A percentile compares a stretch with the other conserved stretches of the same genome.
phyloP scores from a whole-genome alignment of 2,113 vertebrate genomes.

The Callopanchax toddi region DNA sequence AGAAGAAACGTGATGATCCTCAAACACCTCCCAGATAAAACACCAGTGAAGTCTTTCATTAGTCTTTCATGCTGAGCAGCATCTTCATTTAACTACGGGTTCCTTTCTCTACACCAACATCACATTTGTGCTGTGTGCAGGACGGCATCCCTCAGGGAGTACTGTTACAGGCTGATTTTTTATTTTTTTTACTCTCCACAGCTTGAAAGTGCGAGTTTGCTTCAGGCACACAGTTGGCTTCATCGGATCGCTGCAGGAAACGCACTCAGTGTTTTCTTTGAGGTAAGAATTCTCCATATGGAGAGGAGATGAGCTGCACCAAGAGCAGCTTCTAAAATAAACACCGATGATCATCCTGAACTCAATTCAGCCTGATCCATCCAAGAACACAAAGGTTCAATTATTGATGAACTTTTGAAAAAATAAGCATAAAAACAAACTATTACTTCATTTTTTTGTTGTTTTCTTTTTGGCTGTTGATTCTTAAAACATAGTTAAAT shows the following conservation, averaged over 20 bases:
- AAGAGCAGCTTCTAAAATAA: constrained; percentile 14
- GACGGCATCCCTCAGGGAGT: constrained; percentile 33
- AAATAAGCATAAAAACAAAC: neutral
- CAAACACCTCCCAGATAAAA: constrained; percentile 12
- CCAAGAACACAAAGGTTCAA: neutral
- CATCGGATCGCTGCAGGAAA: constrained; percentile 39
- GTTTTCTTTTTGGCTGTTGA: no score
- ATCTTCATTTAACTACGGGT: constrained; percentile 45
- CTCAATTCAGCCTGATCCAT: constrained; percentile 1
- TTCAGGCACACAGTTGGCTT: constrained; percentile 42
- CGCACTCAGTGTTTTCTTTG: constrained; percentile 23
- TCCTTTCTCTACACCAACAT: constrained; percentile 6
- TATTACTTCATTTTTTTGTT: no score
- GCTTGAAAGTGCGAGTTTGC: constrained; percentile 27
- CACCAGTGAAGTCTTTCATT: constrained; percentile 45
- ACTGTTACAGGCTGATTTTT: constrained; percentile 26
- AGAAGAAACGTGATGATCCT: constrained; percentile 19
- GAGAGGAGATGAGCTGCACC: constrained; percentile 37
- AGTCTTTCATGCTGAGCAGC: constrained; percentile 8
- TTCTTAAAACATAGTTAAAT: no score
- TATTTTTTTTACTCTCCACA: neutral
- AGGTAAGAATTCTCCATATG: constrained; percentile 35
- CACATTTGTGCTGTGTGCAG: constrained; percentile 27
- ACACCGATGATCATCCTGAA: constrained; percentile 14
- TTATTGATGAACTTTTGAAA: neutral